phyloP scores from a whole-genome alignment of 2,113 vertebrate species.

The Nothocercus julius region DNA sequence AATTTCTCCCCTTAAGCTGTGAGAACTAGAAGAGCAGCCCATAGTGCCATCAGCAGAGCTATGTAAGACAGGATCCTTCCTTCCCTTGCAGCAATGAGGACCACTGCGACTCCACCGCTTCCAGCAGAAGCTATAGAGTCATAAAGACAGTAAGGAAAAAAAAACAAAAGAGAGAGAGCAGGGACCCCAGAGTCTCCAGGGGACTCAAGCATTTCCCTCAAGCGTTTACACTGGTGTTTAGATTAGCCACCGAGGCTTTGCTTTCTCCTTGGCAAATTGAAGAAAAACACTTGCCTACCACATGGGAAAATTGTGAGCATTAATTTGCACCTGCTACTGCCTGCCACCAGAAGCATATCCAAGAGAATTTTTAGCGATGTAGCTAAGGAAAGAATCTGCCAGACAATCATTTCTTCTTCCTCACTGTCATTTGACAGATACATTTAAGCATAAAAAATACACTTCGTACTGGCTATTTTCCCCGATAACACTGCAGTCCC shows the following conservation, averaged over 20 bases:
- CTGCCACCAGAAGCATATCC: neutral
- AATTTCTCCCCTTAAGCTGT: neutral
- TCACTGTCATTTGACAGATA: neutral
- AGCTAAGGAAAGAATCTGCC: constrained; percentile 12
- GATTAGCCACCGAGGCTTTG: neutral
- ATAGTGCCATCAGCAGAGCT: neutral
- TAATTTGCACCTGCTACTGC: neutral
- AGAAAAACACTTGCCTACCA: neutral
- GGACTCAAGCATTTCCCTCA: neutral
- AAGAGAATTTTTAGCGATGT: neutral
- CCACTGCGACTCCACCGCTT: neutral
- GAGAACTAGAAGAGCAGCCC: neutral
- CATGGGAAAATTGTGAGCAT: neutral
- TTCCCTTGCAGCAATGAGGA: neutral
- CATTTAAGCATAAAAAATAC: neutral
- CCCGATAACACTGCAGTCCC: neutral
- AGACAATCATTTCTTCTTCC: neutral
- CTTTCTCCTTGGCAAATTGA: neutral
- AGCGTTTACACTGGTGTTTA: neutral
- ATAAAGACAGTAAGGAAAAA: neutral
- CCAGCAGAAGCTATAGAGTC: neutral
- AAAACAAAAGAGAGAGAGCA: neutral
- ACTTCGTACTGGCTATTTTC: neutral
- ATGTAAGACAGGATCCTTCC: neutral
- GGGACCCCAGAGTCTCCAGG: neutral